Percentiles rank a stretch among this genome's conserved stretches.
Evolutionary conservation across 2,113 vertebrate species (phyloP).

Genomic region (Platichthys flesus): DNA sequence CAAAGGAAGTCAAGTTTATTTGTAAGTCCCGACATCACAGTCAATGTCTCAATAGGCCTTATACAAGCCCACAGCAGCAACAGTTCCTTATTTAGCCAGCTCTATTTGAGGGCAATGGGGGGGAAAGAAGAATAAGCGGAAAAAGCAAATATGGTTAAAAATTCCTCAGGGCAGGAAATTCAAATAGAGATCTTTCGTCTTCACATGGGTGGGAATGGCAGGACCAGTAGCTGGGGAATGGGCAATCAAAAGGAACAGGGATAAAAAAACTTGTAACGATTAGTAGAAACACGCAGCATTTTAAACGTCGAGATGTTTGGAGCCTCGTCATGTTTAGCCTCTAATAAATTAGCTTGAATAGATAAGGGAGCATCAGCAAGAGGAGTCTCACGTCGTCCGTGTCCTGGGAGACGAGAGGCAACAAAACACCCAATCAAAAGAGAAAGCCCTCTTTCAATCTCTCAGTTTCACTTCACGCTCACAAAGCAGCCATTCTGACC

Average conservation of each 20-base stretch:
- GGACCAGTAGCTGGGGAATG: not conserved
- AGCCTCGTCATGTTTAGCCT: not conserved
- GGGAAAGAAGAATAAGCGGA: not conserved
- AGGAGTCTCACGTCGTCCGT: conserved; percentile 7
- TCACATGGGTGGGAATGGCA: not conserved
- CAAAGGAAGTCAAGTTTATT: conserved; percentile 51
- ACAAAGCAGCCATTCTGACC: conserved; percentile 43
- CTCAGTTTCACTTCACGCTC: conserved; percentile 39
- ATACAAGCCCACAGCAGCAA: not conserved
- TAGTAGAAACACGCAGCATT: not conserved
- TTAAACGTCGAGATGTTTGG: not conserved
- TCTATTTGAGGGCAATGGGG: not conserved
- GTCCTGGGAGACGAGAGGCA: conserved; percentile 7
- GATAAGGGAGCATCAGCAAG: not conserved
- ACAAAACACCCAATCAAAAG: conserved; percentile 8
- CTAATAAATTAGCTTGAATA: conserved; percentile 1
- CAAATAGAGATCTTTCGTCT: not conserved
- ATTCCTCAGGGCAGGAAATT: not conserved
- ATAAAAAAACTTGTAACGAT: too few relatives aligned
- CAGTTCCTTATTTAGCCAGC: not conserved
- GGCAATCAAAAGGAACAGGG: not conserved
- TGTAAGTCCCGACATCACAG: conserved; percentile 25
- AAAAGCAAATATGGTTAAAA: not conserved
- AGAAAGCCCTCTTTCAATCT: conserved; percentile 19
- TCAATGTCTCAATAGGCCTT: conserved; percentile 1